Evolutionary conservation across 2,113 vertebrate genomes (phyloP), one percentile per base, ranked within the genome.

Genomic region (Colius striatus): DNA sequence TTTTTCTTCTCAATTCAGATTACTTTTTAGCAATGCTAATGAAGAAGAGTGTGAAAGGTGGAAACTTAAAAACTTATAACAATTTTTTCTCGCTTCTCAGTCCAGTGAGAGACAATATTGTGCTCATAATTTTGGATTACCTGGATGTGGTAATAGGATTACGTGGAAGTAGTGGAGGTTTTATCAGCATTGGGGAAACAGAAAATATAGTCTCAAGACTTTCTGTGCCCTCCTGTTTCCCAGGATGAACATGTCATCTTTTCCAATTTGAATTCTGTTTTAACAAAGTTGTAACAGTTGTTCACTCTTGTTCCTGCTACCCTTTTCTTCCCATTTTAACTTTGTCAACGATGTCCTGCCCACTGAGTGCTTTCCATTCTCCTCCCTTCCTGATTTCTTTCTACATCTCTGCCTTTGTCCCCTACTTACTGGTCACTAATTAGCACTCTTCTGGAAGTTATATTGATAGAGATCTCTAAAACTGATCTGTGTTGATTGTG

Each of bases 281-380:
- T 45, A 54, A 1, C 7, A 57, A 25, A 57, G 9, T 4, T 62
- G 32, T 41, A 17, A 34, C 10, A 23, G 50, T 61, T 80, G 7
- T 13, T 91, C 30, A 2, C 79, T 68, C 12, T 38, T 50, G 2
- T 60, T n/a, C 21, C 10, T 0, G 0, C 25, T 66, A 0, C 2
- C 3, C 18, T 79, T 66, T 74, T 43, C 61, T 72, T 77, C 38
- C 38, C 6, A 6, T 19, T 88, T 55, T 38, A 54, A 12, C 13
- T 73, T 65, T 34, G 47, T 62, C 43, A 91, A 29, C 54, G 51
- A 6, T 3, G 13, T 87, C 61, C 13, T 77, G 32, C 30, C 18
- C 0, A 0, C 38, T 16, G 21, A 11, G 13, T 50, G 6, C 51
- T 86, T 84, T 50, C 62, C 20, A 12, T 60, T 4, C 6, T 68